Evolutionary conservation across 2,113 vertebrate genomes (phyloP).

Genomic region (Platichthys stellatus): DNA sequence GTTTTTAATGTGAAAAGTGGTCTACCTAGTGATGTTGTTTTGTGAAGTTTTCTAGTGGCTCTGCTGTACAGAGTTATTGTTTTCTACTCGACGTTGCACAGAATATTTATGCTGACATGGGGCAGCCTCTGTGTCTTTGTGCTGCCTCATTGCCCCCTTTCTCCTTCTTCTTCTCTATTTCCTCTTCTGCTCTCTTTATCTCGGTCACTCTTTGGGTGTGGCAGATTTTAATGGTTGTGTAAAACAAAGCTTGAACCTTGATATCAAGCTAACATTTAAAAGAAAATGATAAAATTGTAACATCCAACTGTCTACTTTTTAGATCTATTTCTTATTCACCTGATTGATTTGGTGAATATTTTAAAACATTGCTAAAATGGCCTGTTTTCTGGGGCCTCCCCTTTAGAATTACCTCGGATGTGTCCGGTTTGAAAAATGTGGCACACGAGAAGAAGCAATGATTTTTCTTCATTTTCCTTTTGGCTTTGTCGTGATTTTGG

Average conservation of each 20-base stretch:
- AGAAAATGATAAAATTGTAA: constrained; percentile 38
- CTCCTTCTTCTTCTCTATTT: neutral
- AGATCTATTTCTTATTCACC: constrained; percentile 65
- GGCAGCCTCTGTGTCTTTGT: constrained; percentile 27
- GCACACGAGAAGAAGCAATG: neutral
- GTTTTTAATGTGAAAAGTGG: constrained; percentile 73
- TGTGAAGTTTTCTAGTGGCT: constrained; percentile 76
- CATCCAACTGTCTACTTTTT: constrained; percentile 68
- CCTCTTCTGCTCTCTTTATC: constrained; percentile 40
- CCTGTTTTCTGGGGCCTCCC: constrained; percentile 61
- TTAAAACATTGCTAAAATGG: constrained; percentile 45
- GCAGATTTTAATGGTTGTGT: constrained; percentile 73
- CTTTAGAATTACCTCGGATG: constrained; percentile 6
- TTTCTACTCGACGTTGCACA: constrained; percentile 62
- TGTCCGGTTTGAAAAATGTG: constrained; percentile 11
- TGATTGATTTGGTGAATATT: constrained; percentile 54
- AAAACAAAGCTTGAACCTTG: constrained; percentile 50
- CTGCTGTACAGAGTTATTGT: constrained; percentile 69
- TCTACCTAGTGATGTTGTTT: constrained; percentile 72
- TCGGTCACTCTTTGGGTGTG: constrained; percentile 56
- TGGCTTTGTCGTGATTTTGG: constrained; percentile 16
- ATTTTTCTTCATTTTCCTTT: neutral
- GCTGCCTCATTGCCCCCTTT: neutral
- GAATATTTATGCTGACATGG: neutral
- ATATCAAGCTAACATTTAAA: constrained; percentile 38